Conservation (phyloP, 2,113 vertebrate genomes). For the Paraplagusia blochii region DNA sequence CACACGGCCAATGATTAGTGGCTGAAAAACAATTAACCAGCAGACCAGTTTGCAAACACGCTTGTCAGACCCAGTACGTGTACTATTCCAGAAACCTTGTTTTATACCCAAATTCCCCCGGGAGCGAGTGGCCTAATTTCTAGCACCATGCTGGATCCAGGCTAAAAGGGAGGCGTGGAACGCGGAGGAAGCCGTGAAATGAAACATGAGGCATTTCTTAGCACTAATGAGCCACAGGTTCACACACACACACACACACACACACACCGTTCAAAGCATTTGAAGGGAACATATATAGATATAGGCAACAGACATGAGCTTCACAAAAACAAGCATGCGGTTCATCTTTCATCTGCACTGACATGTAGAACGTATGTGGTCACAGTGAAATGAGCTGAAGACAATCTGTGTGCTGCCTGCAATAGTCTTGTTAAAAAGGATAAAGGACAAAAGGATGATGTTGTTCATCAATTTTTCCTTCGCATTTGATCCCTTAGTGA, state of each 20-base stretch:
- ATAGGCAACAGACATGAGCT: slow-evolving; percentile 16
- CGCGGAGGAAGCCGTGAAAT: slow-evolving; percentile 51
- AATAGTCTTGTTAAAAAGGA: too few relatives aligned
- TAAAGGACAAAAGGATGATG: too few relatives aligned
- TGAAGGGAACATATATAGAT: slow-evolving; percentile 7
- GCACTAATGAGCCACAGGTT: slow-evolving; percentile 47
- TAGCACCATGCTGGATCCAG: slow-evolving; percentile 61
- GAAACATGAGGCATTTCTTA: slow-evolving; percentile 55
- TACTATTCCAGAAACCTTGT: slow-evolving; percentile 62
- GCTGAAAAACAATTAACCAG: slow-evolving; percentile 52
- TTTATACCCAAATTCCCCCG: slow-evolving; percentile 60
- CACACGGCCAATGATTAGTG: slow-evolving; percentile 49
- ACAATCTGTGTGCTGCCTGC: neutral
- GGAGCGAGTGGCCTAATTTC: slow-evolving; percentile 71
- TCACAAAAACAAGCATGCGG: too few relatives aligned
- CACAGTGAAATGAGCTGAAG: slow-evolving; percentile 3
- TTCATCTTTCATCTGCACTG: neutral
- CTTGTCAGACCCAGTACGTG: slow-evolving; percentile 43
- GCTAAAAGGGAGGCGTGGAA: slow-evolving; percentile 66
- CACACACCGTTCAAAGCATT: slow-evolving; percentile 26
- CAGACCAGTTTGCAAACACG: slow-evolving; percentile 39
- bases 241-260: slow-evolving; percentile 37
- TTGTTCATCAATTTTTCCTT: too few relatives aligned
- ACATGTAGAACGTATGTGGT: slow-evolving; percentile 1
- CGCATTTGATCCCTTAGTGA: too few relatives aligned